Conservation (phyloP, 1,140 invertebrate species). For the Apocrypta bakeri region DNA sequence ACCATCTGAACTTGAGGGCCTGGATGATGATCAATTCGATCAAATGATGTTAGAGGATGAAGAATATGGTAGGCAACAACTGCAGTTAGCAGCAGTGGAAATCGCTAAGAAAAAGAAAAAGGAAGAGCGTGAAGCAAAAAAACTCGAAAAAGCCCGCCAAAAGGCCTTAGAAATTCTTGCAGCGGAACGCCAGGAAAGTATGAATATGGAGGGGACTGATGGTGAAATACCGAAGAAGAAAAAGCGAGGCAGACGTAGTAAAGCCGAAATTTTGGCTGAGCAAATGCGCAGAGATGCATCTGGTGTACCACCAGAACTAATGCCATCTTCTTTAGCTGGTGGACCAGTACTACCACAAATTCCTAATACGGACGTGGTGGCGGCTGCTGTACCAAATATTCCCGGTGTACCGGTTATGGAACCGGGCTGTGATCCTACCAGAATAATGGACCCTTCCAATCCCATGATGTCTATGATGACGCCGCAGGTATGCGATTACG, state of each 20-base stretch:
- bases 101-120: conserved; percentile 78
- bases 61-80: conserved; percentile 76
- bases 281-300: conserved; percentile 70
- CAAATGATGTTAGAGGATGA: conserved; percentile 80
- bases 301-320: conserved; percentile 42
- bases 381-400: conserved; percentile 50
- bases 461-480: conserved; percentile 45
- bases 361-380: conserved; percentile 34
- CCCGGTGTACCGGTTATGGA: conserved; percentile 23
- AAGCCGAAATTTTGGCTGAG: conserved; percentile 72
- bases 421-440: conserved; percentile 20
- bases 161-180: conserved; percentile 73
- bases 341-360: neutral
- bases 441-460: conserved; percentile 40
- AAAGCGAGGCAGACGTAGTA: conserved; percentile 71
- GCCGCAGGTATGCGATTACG: conserved; percentile 41
- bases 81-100: conserved; percentile 74
- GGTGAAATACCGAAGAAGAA: conserved; percentile 71
- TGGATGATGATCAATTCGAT: conserved; percentile 78
- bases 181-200: conserved; percentile 65
- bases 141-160: conserved; percentile 77
- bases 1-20: conserved; percentile 72
- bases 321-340: conserved; percentile 4
- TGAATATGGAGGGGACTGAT: conserved; percentile 66
- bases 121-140: conserved; percentile 76